These are phyloP conservation scores for Drosophila rufa DNA, from an alignment of 1,140 invertebrate genomes.

Conservation along the genomic window DNA sequence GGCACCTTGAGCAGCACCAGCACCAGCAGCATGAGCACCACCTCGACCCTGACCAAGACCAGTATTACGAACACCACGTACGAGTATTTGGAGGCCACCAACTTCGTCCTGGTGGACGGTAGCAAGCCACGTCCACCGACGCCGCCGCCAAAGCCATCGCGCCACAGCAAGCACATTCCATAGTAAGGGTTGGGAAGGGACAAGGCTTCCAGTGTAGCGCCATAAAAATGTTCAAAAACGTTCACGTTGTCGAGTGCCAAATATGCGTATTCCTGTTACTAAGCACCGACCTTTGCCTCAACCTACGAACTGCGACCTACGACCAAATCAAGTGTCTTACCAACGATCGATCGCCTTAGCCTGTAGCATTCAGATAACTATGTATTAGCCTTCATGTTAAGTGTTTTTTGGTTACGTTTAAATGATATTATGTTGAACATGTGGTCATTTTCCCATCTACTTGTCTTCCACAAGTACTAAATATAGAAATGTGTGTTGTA, in stretches of 20 bases:
- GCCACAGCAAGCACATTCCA: conserved; percentile 85
- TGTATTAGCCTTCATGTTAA: conserved; percentile 50
- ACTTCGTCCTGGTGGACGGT: conserved; percentile 56
- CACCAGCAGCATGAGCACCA: conserved; percentile 54
- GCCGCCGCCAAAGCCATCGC: conserved; percentile 87
- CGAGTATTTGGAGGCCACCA: conserved; percentile 83
- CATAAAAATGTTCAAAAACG: conserved; percentile 57
- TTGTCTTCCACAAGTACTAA: conserved; percentile 74
- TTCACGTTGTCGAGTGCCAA: conserved; percentile 43
- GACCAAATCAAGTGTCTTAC: conserved; percentile 77
- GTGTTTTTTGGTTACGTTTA: conserved; percentile 65
- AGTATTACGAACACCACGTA: conserved; percentile 80
- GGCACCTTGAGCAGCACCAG: conserved; percentile 51
- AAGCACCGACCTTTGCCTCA: conserved; percentile 61
- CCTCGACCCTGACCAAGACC: conserved; percentile 68
- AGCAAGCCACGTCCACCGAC: conserved; percentile 86
- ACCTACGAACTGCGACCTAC: conserved; percentile 51
- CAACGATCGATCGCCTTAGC: conserved; percentile 56
- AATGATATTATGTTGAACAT: conserved; percentile 83
- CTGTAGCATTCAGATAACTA: conserved; percentile 22
- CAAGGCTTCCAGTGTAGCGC: conserved; percentile 51
- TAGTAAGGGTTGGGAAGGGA: conserved; percentile 25
- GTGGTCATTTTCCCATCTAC: conserved; percentile 65
- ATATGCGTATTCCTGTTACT: conserved; percentile 41
- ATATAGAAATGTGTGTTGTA: conserved; percentile 27